phyloP scores from a whole-genome alignment of 92 coral and sea anemone species.

The Paramuricea clavata region DNA sequence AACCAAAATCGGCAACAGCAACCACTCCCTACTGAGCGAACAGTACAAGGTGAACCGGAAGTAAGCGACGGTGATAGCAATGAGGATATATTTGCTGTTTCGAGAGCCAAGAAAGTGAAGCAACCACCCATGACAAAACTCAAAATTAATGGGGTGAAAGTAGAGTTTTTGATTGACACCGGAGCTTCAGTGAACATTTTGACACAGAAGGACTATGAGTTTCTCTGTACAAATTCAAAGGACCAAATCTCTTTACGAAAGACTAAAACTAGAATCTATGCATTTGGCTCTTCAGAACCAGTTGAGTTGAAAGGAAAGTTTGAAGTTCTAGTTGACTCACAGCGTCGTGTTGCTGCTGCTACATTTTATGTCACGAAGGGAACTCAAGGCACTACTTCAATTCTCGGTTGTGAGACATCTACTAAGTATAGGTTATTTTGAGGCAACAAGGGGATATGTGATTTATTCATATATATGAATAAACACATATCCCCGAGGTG shows the following conservation, averaged over 20 bases:
- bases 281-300: constrained; percentile 28
- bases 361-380: constrained; percentile 53
- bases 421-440: too few species aligned
- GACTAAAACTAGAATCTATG: constrained; percentile 23
- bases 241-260: neutral
- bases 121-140: constrained; percentile 24
- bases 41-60: neutral
- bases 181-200: constrained; percentile 57
- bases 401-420: constrained; percentile 49
- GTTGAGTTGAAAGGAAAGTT: constrained; percentile 55
- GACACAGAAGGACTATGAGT: constrained; percentile 5
- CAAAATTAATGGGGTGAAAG: constrained; percentile 2
- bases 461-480: too few species aligned
- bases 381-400: constrained; percentile 35
- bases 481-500: too few species aligned
- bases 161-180: constrained; percentile 37
- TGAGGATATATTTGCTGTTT: constrained; percentile 44
- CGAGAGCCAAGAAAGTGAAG: constrained; percentile 13
- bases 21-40: neutral
- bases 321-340: constrained; percentile 28
- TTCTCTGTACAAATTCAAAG: constrained; percentile 7
- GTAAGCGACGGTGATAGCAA: constrained; percentile 14
- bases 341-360: constrained; percentile 38
- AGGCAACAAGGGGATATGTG: too few species aligned
- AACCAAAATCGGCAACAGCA: constrained; percentile 8